These are phyloP conservation scores for Eupithecia inturbata DNA, from an alignment of 2,888 invertebrate genomes.

Conservation along the genomic window DNA sequence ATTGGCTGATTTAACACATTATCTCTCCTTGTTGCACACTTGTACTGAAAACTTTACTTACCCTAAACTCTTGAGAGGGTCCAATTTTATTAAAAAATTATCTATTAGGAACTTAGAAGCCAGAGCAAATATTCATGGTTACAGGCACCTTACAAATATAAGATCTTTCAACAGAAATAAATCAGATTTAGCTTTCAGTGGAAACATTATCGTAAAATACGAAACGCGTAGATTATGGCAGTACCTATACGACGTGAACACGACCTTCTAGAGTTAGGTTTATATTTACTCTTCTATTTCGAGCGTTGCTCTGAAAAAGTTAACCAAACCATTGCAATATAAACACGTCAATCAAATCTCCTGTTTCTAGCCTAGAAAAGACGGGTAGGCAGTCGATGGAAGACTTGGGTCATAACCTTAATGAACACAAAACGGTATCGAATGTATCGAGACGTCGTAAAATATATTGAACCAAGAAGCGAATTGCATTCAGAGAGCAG, in stretches of 20 bases:
- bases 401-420: background rate
- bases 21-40: too few species aligned
- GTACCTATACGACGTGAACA: constrained; percentile 15
- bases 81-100: background rate
- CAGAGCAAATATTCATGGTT: background rate
- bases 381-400: background rate
- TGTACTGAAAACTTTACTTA: background rate
- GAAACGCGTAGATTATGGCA: constrained; percentile 33
- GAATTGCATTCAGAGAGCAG: too few species aligned
- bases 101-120: background rate
- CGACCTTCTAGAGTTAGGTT: constrained; percentile 21
- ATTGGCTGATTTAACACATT: too few species aligned
- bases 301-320: constrained; percentile 8
- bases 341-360: background rate
- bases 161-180: background rate
- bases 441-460: background rate
- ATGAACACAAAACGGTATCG: background rate
- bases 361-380: background rate
- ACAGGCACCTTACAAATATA: background rate
- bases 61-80: background rate
- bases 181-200: constrained; percentile 25
- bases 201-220: constrained; percentile 32
- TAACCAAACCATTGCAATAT: constrained; percentile 6
- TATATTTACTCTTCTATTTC: constrained; percentile 30
- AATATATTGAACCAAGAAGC: background rate